Conservation (phyloP, 2,888 invertebrate species). For the Euspilapteryx auroguttella region DNA sequence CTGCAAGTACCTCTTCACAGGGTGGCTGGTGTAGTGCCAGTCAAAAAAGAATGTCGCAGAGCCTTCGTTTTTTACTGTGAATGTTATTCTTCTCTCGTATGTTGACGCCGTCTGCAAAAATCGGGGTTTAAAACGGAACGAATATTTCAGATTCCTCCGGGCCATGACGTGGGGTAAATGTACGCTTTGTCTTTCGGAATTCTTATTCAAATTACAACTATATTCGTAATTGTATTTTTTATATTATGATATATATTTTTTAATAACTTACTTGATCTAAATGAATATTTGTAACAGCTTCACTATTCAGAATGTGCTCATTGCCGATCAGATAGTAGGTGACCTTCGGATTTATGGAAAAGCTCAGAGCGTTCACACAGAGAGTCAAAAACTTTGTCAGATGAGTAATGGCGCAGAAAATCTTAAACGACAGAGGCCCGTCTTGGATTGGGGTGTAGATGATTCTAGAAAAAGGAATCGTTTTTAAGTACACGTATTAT, state of each 20-base stretch:
- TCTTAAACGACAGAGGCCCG: constrained; percentile 56
- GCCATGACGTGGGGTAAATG: too few relatives aligned
- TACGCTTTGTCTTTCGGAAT: too few relatives aligned
- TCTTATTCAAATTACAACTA: too few relatives aligned
- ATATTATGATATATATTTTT: too few relatives aligned
- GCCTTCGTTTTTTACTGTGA: constrained; percentile 39
- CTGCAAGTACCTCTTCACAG: constrained; percentile 37
- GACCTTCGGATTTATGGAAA: constrained; percentile 51
- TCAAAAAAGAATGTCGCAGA: constrained; percentile 45
- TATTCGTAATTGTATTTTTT: too few relatives aligned
- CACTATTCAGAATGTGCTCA: constrained; percentile 29
- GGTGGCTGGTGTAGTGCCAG: constrained; percentile 26
- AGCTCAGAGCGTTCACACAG: constrained; percentile 52
- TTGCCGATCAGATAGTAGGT: constrained; percentile 41
- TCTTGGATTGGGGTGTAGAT: constrained; percentile 53
- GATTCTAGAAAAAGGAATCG: constrained; percentile 26
- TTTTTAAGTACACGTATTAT: neutral
- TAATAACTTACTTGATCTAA: constrained; percentile 45
- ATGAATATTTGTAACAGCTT: constrained; percentile 38
- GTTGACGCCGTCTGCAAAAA: constrained; percentile 37
- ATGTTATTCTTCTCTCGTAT: constrained; percentile 36
- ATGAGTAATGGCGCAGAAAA: constrained; percentile 56
- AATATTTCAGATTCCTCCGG: neutral
- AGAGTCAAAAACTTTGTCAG: constrained; percentile 50
- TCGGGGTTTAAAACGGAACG: neutral